Conservation (phyloP, 2,888 invertebrate species). For the Sericinus montela region DNA sequence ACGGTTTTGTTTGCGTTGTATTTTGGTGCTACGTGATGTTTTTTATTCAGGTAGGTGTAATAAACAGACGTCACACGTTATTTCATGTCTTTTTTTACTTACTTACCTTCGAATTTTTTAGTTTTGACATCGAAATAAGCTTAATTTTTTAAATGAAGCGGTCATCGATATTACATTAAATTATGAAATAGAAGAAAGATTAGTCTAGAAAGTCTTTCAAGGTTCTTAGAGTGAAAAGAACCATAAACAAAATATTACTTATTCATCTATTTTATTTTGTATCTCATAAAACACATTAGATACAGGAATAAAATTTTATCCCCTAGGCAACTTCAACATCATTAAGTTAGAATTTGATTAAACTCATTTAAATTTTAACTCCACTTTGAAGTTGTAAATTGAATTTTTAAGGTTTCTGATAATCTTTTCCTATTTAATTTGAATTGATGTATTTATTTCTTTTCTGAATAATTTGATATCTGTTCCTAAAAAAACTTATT, state of each 20-base stretch:
- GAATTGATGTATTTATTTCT: too few relatives aligned
- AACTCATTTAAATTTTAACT: neutral
- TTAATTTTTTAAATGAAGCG: too few relatives aligned
- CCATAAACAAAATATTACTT: neutral
- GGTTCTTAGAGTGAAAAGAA: too few relatives aligned
- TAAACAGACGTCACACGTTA: neutral
- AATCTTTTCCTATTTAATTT: neutral
- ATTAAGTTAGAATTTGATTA: conserved; percentile 4
- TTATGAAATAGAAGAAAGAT: too few relatives aligned
- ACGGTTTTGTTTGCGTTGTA: conserved; percentile 2
- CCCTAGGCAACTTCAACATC: conserved; percentile 5
- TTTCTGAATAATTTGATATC: too few relatives aligned
- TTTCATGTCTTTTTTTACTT: too few relatives aligned
- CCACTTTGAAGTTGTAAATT: conserved; percentile 6
- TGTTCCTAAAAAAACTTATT: too few relatives aligned
- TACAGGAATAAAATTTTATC: neutral
- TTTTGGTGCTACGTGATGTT: conserved; percentile 6
- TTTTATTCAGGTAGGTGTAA: neutral
- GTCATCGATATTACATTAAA: too few relatives aligned
- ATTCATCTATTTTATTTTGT: conserved; percentile 6
- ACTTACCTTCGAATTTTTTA: too few relatives aligned
- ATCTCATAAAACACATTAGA: neutral
- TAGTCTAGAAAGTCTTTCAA: too few relatives aligned
- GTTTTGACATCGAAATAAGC: too few relatives aligned
- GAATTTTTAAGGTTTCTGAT: neutral